These are phyloP conservation scores for Megaustenia siamemsis DNA, from an alignment of 2,888 invertebrate species.

Conservation along the genomic window DNA sequence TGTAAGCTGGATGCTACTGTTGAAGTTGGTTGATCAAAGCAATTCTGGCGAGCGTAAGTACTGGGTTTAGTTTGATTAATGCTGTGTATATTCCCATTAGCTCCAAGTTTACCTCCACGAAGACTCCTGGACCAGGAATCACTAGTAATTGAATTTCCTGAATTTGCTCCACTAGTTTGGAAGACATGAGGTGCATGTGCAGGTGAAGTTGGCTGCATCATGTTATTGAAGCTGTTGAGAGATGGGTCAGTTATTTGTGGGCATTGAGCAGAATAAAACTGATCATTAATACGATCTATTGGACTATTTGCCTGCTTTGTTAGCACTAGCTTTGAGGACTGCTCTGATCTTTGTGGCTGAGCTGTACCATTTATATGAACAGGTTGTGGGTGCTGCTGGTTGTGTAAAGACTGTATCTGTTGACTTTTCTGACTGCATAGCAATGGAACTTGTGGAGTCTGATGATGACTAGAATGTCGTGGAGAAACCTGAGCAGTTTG, in stretches of 20 bases:
- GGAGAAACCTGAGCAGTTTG: conserved; percentile 26
- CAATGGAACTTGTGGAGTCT: neutral
- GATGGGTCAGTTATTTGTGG: conserved; percentile 27
- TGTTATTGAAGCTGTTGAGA: neutral
- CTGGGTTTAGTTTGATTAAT: neutral
- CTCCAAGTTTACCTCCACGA: neutral
- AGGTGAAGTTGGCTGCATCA: neutral
- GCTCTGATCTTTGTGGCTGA: conserved; percentile 8
- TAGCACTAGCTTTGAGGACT: neutral
- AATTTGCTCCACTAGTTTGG: neutral
- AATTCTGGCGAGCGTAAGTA: neutral
- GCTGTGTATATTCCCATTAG: neutral
- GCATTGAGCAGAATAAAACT: conserved; percentile 16
- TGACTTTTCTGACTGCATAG: neutral
- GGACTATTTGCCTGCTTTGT: conserved; percentile 19
- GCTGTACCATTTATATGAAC: neutral
- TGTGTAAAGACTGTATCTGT: conserved; percentile 14
- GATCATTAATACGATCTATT: neutral
- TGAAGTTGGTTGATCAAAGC: neutral
- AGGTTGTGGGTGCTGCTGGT: neutral
- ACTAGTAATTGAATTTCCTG: conserved; percentile 6
- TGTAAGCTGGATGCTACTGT: neutral
- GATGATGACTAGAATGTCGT: neutral
- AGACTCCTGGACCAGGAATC: neutral
- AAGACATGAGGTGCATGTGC: neutral